A percentile compares a stretch with the other conserved stretches of the same genome.
These are phyloP conservation scores for Scaptomyza parva DNA, from an alignment of 2,888 invertebrate genomes.

Conservation along the genomic window DNA sequence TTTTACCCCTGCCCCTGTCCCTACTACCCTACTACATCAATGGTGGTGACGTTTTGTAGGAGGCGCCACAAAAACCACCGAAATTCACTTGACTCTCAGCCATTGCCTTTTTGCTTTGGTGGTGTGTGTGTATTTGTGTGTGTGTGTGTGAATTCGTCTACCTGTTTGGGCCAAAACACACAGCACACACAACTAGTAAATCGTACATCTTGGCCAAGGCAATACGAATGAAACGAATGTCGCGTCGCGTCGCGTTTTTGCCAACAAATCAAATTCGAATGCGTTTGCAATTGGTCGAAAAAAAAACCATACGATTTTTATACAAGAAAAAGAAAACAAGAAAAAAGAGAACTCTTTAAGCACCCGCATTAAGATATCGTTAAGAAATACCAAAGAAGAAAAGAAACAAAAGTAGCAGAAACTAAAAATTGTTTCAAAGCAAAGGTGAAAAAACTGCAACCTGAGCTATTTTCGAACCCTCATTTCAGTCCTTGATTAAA, in stretches of 20 bases:
- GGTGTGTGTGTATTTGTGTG: slow-evolving; percentile 47
- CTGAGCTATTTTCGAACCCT: too few relatives aligned
- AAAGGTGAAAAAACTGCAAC: slow-evolving; percentile 35
- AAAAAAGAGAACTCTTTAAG: background rate
- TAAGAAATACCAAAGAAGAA: background rate
- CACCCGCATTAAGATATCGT: background rate
- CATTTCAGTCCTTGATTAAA: too few relatives aligned
- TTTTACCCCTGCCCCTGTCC: background rate
- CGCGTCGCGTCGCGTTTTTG: slow-evolving; percentile 31
- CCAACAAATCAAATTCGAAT: slow-evolving; percentile 75
- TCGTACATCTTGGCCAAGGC: slow-evolving; percentile 31
- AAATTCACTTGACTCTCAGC: slow-evolving; percentile 48
- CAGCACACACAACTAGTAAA: background rate
- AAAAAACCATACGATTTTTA: slow-evolving; percentile 16
- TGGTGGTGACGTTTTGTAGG: slow-evolving; percentile 53
- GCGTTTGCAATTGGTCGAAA: slow-evolving; percentile 68
- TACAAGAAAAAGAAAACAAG: slow-evolving; percentile 3
- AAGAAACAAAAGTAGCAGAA: background rate
- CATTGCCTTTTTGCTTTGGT: slow-evolving; percentile 18
- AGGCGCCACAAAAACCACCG: slow-evolving; percentile 50
- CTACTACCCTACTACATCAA: slow-evolving; percentile 2
- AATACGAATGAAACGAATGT: slow-evolving; percentile 4
- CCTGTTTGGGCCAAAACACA: background rate
- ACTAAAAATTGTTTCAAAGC: background rate
- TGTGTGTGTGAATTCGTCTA: too few relatives aligned